Evolutionary conservation across 2,888 invertebrate genomes (phyloP).

Genomic region (Rosalia funebris): DNA sequence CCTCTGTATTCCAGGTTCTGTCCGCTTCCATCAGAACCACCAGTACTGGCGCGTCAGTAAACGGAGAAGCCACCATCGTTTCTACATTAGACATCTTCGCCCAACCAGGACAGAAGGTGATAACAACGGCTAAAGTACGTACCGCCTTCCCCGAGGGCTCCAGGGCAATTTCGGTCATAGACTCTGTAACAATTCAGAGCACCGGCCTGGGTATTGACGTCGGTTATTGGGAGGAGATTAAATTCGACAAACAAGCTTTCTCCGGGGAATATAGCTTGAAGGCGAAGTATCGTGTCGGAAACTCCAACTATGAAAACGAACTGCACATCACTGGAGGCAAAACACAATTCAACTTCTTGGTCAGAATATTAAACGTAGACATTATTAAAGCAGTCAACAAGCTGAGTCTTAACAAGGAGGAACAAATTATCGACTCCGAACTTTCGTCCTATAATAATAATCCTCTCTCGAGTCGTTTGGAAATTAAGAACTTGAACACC

Average conservation of each 20-base stretch:
- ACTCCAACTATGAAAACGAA: conserved; percentile 49
- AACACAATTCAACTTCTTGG: conserved; percentile 48
- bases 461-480: conserved; percentile 64
- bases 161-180: not conserved
- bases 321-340: conserved; percentile 44
- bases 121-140: conserved; percentile 54
- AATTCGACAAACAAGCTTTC: conserved; percentile 36
- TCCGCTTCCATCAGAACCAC: conserved; percentile 38
- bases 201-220: conserved; percentile 57
- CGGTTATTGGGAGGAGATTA: conserved; percentile 39
- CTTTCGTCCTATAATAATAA: conserved; percentile 67
- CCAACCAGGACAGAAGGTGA: conserved; percentile 69
- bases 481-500: conserved; percentile 69
- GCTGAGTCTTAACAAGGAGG: conserved; percentile 64
- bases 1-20: conserved; percentile 40
- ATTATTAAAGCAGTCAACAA: conserved; percentile 67
- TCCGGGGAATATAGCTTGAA: conserved; percentile 40
- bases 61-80: conserved; percentile 62
- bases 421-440: conserved; percentile 67
- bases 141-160: not conserved
- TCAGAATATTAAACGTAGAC: conserved; percentile 65
- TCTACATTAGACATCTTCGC: conserved; percentile 70
- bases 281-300: conserved; percentile 46
- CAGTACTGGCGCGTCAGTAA: conserved; percentile 51
- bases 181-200: conserved; percentile 62